Conservation (phyloP, 2,797 vertebrate genomes). For the Rhincodon typus region DNA sequence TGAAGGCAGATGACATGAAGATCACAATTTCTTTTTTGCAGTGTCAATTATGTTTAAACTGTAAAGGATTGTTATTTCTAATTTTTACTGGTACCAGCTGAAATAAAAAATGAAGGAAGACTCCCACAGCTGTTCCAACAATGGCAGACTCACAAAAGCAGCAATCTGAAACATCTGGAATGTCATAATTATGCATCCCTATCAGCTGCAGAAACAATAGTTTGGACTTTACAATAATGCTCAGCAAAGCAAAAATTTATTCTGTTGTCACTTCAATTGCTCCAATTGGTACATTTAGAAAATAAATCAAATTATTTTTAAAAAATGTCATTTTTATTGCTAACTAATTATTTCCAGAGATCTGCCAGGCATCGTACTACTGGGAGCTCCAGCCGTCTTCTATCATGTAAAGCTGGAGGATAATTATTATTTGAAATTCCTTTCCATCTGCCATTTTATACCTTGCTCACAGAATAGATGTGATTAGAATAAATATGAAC, state of each 20-base stretch:
- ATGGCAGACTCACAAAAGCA: neutral
- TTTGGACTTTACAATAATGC: constrained; percentile 1
- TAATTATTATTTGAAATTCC: constrained; percentile 30
- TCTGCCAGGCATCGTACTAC: neutral
- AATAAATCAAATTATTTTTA: neutral
- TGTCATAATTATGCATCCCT: neutral
- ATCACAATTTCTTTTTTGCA: neutral
- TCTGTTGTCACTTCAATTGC: neutral
- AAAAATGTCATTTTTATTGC: no score
- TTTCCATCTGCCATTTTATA: neutral
- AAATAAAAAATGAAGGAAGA: neutral
- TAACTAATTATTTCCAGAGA: no score
- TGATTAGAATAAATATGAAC: neutral
- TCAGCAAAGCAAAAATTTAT: neutral
- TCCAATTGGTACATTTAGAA: neutral
- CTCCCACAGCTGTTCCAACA: neutral
- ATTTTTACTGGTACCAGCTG: neutral
- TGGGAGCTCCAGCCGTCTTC: neutral
- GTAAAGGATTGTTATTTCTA: neutral
- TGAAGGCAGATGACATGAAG: neutral
- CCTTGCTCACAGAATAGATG: neutral
- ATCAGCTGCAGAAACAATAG: neutral
- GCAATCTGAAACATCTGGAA: neutral
- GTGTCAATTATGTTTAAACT: neutral
- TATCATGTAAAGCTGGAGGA: neutral